These are phyloP conservation scores for Camponotus vicinus DNA, from an alignment of 1,140 invertebrate genomes.

Conservation along the genomic window DNA sequence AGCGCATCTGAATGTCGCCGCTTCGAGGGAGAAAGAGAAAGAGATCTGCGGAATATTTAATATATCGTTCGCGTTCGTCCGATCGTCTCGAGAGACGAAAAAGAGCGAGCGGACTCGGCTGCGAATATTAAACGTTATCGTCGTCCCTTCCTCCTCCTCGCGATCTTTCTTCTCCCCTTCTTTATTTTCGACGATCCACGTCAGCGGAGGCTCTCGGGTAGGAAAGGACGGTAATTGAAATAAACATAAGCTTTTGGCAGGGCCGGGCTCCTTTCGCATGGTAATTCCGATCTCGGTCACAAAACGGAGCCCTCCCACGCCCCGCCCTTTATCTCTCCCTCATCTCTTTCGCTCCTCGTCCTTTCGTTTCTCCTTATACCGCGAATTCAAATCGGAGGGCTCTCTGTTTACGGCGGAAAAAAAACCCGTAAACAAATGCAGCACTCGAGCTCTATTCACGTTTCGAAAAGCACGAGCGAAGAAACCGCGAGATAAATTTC, in stretches of 20 bases:
- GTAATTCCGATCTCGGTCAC: conserved; percentile 72
- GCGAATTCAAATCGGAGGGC: conserved; percentile 46
- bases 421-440: conserved; percentile 35
- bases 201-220: conserved; percentile 49
- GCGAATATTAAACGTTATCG: conserved; percentile 39
- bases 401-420: conserved; percentile 37
- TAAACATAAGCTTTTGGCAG: conserved; percentile 82
- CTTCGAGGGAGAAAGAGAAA: not conserved
- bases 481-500: conserved; percentile 6
- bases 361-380: conserved; percentile 30
- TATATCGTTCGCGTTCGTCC: conserved; percentile 8
- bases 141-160: not conserved
- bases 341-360: conserved; percentile 60
- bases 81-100: not conserved
- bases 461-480: conserved; percentile 5
- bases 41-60: conserved; percentile 31
- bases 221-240: conserved; percentile 81
- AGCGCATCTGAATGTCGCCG: conserved; percentile 1
- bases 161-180: conserved; percentile 2
- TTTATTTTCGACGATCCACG: conserved; percentile 59
- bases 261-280: conserved; percentile 79
- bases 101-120: not conserved
- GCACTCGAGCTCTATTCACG: conserved; percentile 5
- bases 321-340: conserved; percentile 62
- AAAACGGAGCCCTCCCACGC: conserved; percentile 63